Evolutionary conservation across 1,140 invertebrate genomes (phyloP).

Genomic region (Drosophila hydei): DNA sequence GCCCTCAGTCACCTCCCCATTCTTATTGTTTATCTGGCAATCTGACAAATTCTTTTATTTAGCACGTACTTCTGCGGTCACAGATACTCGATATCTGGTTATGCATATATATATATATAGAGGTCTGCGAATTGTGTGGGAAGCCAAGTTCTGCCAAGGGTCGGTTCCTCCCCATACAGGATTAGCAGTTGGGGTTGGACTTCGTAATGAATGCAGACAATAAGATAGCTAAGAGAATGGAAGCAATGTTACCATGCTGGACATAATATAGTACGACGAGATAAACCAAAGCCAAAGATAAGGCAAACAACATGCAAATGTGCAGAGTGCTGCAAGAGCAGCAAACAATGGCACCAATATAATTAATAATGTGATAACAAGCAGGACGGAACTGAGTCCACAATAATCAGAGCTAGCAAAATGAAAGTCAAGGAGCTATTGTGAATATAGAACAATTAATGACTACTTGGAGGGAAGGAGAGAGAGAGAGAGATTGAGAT

Average conservation of each 20-base stretch:
- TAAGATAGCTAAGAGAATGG: background rate
- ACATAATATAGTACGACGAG: background rate
- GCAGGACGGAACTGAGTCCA: background rate
- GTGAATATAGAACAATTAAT: no score
- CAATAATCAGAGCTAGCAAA: background rate
- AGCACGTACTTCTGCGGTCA: conserved; percentile 35
- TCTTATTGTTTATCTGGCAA: conserved; percentile 25
- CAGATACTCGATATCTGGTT: conserved; percentile 16
- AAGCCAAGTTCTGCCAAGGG: background rate
- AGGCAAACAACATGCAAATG: background rate
- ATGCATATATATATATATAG: conserved; percentile 1
- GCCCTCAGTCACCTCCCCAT: background rate
- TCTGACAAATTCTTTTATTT: conserved; percentile 26
- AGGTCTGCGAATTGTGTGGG: background rate
- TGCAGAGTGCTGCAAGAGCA: background rate
- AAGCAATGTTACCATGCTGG: background rate
- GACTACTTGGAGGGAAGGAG: no score
- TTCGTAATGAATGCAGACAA: conserved; percentile 4
- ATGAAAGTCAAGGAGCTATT: background rate
- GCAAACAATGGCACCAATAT: background rate
- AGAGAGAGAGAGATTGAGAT: background rate
- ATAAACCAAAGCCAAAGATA: conserved; percentile 2
- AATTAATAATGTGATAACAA: background rate
- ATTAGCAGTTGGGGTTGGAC: background rate
- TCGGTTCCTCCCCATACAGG: background rate